Evolutionary conservation across 2,113 vertebrate genomes (phyloP).

Genomic region (Gasterosteus nipponicus): DNA sequence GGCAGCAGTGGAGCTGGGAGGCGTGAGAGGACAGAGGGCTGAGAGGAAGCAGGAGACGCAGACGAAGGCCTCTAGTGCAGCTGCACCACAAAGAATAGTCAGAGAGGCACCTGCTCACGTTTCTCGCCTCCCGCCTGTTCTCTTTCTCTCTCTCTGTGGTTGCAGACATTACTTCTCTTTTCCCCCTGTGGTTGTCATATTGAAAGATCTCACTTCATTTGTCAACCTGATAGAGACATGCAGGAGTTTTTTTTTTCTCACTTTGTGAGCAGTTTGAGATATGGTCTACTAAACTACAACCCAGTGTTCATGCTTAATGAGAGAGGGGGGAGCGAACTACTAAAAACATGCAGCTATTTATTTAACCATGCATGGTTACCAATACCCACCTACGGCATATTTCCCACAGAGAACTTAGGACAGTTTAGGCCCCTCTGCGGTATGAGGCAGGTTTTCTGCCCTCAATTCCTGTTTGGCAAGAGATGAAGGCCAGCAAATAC

Average conservation of each 20-base stretch:
- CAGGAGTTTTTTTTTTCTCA: slow-evolving; percentile 30
- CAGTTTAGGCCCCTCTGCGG: slow-evolving; percentile 39
- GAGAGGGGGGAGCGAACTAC: slow-evolving; percentile 35
- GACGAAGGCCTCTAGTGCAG: slow-evolving; percentile 59
- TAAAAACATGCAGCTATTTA: slow-evolving; percentile 25
- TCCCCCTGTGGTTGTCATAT: slow-evolving; percentile 74
- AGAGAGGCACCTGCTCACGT: slow-evolving; percentile 78
- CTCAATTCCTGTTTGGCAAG: slow-evolving; percentile 54
- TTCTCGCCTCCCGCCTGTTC: slow-evolving; percentile 67
- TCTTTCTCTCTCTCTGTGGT: slow-evolving; percentile 71
- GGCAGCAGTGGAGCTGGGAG: slow-evolving; percentile 30
- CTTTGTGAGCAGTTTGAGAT: slow-evolving; percentile 36
- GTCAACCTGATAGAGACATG: slow-evolving; percentile 58
- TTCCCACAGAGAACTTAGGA: slow-evolving; percentile 50
- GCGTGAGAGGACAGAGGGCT: slow-evolving; percentile 35
- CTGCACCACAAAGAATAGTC: slow-evolving; percentile 58
- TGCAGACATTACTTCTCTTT: slow-evolving; percentile 66
- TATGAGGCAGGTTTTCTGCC: slow-evolving; percentile 52
- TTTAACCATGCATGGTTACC: slow-evolving; percentile 46
- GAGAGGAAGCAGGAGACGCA: slow-evolving; percentile 60
- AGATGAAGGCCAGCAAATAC: slow-evolving; percentile 54
- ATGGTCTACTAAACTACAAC: slow-evolving; percentile 63
- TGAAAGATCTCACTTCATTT: slow-evolving; percentile 78
- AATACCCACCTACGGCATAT: slow-evolving; percentile 65
- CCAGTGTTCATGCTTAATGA: slow-evolving; percentile 24